Conservation (phyloP, 1,140 invertebrate genomes). For the Ostrea denselamellosa region DNA sequence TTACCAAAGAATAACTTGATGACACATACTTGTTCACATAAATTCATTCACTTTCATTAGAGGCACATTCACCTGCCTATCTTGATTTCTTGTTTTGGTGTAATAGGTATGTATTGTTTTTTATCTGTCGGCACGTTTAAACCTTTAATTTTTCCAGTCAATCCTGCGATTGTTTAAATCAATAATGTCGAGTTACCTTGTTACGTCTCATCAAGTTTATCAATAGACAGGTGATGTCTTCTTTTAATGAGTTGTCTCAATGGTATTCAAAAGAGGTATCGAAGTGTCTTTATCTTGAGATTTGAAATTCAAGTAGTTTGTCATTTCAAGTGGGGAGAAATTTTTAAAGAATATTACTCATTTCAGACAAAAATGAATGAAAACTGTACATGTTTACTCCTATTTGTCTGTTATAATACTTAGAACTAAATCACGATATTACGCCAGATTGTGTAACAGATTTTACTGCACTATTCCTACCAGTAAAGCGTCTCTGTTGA, state of each 20-base stretch:
- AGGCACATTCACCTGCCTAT: neutral
- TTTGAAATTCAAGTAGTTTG: neutral
- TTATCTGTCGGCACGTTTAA: constrained; percentile 2
- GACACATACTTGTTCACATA: too few species aligned
- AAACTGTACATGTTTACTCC: too few species aligned
- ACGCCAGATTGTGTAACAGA: too few species aligned
- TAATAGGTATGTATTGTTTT: neutral
- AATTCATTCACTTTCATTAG: too few species aligned
- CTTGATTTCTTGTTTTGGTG: neutral
- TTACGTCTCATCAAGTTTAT: neutral
- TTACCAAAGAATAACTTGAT: too few species aligned
- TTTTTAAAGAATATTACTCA: neutral
- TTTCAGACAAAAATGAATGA: neutral
- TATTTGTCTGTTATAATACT: too few species aligned
- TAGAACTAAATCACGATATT: too few species aligned
- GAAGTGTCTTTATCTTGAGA: constrained; percentile 16
- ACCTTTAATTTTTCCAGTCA: constrained; percentile 14
- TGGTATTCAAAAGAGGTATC: neutral
- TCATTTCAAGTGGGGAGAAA: neutral
- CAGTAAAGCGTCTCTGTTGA: too few species aligned
- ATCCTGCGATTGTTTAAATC: neutral
- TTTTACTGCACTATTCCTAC: too few species aligned
- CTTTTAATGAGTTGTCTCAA: constrained; percentile 1
- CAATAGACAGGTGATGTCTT: neutral
- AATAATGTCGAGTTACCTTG: neutral